Evolutionary conservation across 1,140 invertebrate genomes (phyloP), one percentile per base, ranked within the genome.

Genomic region (Sipha flava): DNA sequence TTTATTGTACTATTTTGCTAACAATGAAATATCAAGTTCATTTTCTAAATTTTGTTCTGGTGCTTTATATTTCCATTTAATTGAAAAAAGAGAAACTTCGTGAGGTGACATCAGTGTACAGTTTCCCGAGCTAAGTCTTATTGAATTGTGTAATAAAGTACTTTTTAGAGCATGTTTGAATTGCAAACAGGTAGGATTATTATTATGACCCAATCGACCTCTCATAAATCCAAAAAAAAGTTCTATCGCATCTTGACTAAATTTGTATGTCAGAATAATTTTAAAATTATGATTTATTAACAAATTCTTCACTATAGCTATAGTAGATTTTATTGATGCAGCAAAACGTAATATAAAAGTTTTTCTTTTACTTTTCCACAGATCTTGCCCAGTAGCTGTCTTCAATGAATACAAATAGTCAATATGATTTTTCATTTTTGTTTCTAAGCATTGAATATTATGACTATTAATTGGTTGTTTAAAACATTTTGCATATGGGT

Each of bases 11-110:
- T 49, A 3, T 26, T 70, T 3, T 70, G 31, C 37, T 43, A 23
- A 47, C 9, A 3, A 18, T 16, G n/a, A 34, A 29, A 47, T 26
- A 45, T 70, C 23, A 29, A 70, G 1, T 52, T 49, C 29, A 47
- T 73, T 34, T n/a, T 49, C 10, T n/a, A n/a, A 12, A 29, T 31
- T 52, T 31, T 34, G 5, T 52, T 47, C 29, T 9, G 43, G 16
- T 73, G 6, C 34, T 34, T 73, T 73, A 2, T 73, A 49, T n/a
- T 73, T 73, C 70, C 45, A 73, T 34, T 73, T 54, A 1, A 73
- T 52, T 47, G 70, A 29, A 73, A 52, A 73, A 12, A 73, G 29
- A 29, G 47, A 73, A 31, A 34, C 70, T n/a, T 73, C 29, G 14
- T 73, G 23, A 31, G 14, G 7, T 34, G 26, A 47, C 7, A 52